Conservation (phyloP, 2,888 invertebrate species). For the Sinelater perroti region DNA sequence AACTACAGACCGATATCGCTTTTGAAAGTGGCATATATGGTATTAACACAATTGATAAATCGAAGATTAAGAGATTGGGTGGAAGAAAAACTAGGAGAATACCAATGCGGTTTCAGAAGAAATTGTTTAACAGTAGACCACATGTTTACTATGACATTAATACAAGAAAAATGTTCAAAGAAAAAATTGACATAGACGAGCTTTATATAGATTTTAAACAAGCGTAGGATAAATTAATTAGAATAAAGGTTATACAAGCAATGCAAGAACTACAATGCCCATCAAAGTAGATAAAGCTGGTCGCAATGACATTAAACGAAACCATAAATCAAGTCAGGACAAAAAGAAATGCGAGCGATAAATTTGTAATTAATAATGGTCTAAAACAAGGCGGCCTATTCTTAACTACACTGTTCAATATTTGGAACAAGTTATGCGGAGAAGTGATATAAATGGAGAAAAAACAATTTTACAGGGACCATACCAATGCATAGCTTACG, state of each 20-base stretch:
- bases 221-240: not conserved
- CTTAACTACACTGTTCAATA: not conserved
- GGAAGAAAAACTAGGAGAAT: not conserved
- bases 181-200: not conserved
- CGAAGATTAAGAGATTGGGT: not conserved
- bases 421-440: not conserved
- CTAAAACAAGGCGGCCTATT: not conserved
- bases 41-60: slow-evolving; percentile 1
- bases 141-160: not conserved
- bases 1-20: not conserved
- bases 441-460: not conserved
- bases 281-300: not conserved
- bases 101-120: slow-evolving; percentile 2
- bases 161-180: not conserved
- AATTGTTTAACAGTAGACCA: not conserved
- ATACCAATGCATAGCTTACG: not conserved
- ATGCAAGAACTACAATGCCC: not conserved
- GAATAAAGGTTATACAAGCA: not conserved
- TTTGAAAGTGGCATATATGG: not conserved
- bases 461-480: not conserved
- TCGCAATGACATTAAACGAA: no score
- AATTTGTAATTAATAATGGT: not conserved
- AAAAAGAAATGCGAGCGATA: not conserved
- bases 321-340: not conserved
- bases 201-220: not conserved